A percentile compares a stretch with the other conserved stretches of the same genome.
These are phyloP conservation scores for Ceratina calcarata DNA, from an alignment of 1,140 invertebrate genomes.

Conservation along the genomic window DNA sequence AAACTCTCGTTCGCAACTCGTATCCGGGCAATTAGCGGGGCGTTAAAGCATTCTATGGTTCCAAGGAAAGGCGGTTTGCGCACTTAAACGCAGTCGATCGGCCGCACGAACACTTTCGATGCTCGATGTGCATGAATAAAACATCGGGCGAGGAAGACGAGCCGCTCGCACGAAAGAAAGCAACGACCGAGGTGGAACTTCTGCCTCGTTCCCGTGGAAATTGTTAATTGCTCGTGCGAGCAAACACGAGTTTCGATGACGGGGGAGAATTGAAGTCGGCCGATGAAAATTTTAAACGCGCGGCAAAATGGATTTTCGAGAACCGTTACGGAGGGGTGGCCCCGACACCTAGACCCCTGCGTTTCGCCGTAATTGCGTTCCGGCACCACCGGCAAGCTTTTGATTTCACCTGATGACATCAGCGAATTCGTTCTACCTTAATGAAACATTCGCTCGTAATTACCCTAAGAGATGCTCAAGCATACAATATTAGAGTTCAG, in stretches of 20 bases:
- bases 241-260: constrained; percentile 6
- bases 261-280: constrained; percentile 41
- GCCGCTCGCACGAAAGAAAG: neutral
- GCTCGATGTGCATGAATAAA: constrained; percentile 74
- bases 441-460: constrained; percentile 36
- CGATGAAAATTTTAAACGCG: constrained; percentile 44
- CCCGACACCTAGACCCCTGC: constrained; percentile 36
- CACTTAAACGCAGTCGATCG: constrained; percentile 68
- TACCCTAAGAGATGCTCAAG: neutral
- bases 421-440: constrained; percentile 24
- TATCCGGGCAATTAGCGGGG: constrained; percentile 71
- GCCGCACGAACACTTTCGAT: constrained; percentile 64
- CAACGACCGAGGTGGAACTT: neutral
- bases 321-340: constrained; percentile 36
- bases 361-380: constrained; percentile 53
- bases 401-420: constrained; percentile 43
- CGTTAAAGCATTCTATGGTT: constrained; percentile 75
- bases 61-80: constrained; percentile 68
- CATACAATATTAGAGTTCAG: neutral
- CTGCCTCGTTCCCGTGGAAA: neutral
- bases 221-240: neutral
- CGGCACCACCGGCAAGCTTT: constrained; percentile 40
- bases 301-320: constrained; percentile 46
- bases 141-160: constrained; percentile 60
- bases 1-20: constrained; percentile 64